Evolutionary conservation across 2,888 invertebrate genomes (phyloP), one percentile per base, ranked within the genome.

Genomic region (Piscicola geometra): DNA sequence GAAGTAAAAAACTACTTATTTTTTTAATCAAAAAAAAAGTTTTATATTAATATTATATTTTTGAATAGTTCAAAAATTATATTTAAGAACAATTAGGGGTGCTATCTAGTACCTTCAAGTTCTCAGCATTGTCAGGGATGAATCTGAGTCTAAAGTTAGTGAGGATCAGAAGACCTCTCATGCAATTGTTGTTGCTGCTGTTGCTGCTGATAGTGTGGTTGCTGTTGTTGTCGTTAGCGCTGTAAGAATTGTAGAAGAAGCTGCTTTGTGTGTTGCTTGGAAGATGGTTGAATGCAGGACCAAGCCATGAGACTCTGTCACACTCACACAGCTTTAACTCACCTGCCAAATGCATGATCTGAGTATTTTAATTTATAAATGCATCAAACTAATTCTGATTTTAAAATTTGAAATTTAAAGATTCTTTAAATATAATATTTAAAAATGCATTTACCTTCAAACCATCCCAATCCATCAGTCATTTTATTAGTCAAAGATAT

Each of bases 111-210:
- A n/a, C n/a, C n/a, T n/a, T n/a, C n/a, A n/a, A n/a, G n/a, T n/a
- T n/a, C n/a, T n/a, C 41, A 41, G 41, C 9, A 21, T 56, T 21
- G 12, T 56, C 64, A 56, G 73, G 73, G n/a, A 73, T 52, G 41
- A 73, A 73, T 1, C 73, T 30, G 25, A 73, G 64, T 64, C 73
- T 56, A 30, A 73, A 73, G 35, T 73, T 73, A 15, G 73, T 60
- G 56, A 73, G 73, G 1, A 73, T 33, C 15, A 73, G 36, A 0
- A 32, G n/a, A n/a, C 73, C 73, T 52, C 56, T 64, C 33, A 73
- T 30, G 41, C 9, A 15, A 5, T 9, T 9, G 41, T 41, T 41
- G 41, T 5, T 9, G 9, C 9, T 41, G 41, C 15, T 15, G 15
- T 41, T 41, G 41, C 15, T 5, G 41, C 9, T 15, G n/a, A n/a